phyloP scores from a whole-genome alignment of 2,888 invertebrate genomes.

The Syrista parreyssii region DNA sequence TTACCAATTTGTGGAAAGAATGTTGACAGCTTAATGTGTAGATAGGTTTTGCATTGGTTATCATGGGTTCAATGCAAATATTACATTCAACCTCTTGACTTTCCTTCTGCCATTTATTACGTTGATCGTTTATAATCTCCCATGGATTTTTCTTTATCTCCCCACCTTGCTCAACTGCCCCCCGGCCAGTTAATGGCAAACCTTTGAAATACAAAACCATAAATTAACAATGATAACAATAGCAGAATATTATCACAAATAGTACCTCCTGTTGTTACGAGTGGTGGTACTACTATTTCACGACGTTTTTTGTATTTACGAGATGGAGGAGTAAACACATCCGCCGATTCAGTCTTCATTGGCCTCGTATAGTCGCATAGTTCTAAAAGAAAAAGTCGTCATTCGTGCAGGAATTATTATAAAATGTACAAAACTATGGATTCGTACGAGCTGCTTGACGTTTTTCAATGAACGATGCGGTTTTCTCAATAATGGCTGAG shows the following conservation, averaged over 20 bases:
- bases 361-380: background rate
- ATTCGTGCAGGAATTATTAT: background rate
- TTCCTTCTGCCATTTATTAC: slow-evolving; percentile 28
- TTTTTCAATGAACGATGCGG: slow-evolving; percentile 26
- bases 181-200: background rate
- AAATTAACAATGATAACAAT: background rate
- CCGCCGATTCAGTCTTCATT: background rate
- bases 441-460: slow-evolving; percentile 24
- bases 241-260: background rate
- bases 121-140: background rate
- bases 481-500: slow-evolving; percentile 35
- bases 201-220: background rate
- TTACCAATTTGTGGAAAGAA: slow-evolving; percentile 45
- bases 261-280: background rate
- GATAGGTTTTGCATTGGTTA: slow-evolving; percentile 11
- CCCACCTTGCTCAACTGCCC: background rate
- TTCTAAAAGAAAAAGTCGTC: background rate
- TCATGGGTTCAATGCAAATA: slow-evolving; percentile 38
- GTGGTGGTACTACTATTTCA: background rate
- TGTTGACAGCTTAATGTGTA: slow-evolving; percentile 44
- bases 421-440: background rate
- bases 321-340: background rate
- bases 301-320: background rate
- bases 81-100: slow-evolving; percentile 39
- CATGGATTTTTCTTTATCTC: background rate